Evolutionary conservation across 2,888 invertebrate genomes (phyloP).

Genomic region (Leucoma salicis): DNA sequence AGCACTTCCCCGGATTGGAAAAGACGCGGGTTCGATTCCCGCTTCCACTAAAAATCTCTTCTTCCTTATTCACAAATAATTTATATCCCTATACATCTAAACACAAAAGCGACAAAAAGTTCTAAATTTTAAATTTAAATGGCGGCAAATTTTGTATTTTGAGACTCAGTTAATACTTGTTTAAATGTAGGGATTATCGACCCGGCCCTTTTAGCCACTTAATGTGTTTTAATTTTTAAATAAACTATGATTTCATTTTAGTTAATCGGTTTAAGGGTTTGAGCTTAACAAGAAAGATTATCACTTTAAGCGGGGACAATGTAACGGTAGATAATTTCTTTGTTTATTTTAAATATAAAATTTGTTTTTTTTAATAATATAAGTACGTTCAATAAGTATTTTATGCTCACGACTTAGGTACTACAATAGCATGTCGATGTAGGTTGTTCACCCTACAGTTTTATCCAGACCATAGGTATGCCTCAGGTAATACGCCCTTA

Average conservation of each 20-base stretch:
- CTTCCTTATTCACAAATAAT: too few relatives aligned
- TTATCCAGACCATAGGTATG: too few relatives aligned
- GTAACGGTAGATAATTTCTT: neutral
- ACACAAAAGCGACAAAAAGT: neutral
- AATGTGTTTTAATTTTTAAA: neutral
- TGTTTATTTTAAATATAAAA: neutral
- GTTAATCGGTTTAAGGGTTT: slow-evolving; percentile 3
- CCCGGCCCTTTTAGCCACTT: neutral
- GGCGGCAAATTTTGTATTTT: slow-evolving; percentile 1
- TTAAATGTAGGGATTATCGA: neutral
- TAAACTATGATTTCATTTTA: neutral
- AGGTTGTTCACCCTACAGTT: too few relatives aligned
- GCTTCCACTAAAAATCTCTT: too few relatives aligned
- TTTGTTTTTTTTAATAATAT: too few relatives aligned
- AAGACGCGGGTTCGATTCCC: too few relatives aligned
- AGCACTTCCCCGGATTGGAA: too few relatives aligned
- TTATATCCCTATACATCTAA: too few relatives aligned
- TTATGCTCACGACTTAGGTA: too few relatives aligned
- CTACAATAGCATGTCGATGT: too few relatives aligned
- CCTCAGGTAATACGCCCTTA: too few relatives aligned
- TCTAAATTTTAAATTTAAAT: neutral
- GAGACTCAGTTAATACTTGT: neutral
- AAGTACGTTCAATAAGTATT: too few relatives aligned
- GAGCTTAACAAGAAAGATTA: neutral
- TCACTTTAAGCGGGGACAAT: neutral